A percentile compares a stretch with the other conserved stretches of the same genome.
Evolutionary conservation across 2,113 vertebrate species (phyloP).

Genomic region (Hippolais icterina): DNA sequence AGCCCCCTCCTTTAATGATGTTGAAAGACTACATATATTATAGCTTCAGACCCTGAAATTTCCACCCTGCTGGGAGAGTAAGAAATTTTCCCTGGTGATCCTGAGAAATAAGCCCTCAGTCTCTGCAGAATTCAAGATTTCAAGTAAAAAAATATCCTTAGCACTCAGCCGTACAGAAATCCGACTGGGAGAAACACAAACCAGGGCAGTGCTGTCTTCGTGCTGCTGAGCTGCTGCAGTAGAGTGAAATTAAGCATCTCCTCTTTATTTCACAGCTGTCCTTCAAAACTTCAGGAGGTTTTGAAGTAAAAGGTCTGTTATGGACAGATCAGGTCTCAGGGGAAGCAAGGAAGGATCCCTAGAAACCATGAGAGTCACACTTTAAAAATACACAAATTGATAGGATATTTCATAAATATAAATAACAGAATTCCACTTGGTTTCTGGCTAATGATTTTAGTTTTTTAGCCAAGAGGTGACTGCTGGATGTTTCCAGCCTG

Average conservation of each 20-base stretch:
- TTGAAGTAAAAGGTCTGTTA: background rate
- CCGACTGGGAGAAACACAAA: background rate
- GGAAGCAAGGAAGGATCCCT: background rate
- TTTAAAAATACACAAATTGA: background rate
- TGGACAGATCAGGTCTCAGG: background rate
- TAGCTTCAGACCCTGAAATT: background rate
- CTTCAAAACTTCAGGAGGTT: background rate
- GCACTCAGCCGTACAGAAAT: background rate
- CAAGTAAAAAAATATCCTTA: background rate
- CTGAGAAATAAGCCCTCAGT: background rate
- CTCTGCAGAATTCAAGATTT: conserved; percentile 12
- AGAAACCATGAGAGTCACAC: background rate
- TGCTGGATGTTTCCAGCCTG: background rate
- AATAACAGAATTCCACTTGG: background rate
- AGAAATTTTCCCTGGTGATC: background rate
- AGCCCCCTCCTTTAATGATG: background rate
- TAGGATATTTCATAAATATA: background rate
- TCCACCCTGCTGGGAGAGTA: background rate
- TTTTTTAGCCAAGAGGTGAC: background rate
- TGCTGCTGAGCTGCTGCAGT: background rate
- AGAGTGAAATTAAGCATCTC: background rate
- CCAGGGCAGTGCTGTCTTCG: fast-evolving
- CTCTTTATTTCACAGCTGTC: background rate
- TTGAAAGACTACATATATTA: background rate
- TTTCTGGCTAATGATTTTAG: background rate